Evolutionary conservation across 2,888 invertebrate species (phyloP).

Genomic region (Nephrotoma flavescens): DNA sequence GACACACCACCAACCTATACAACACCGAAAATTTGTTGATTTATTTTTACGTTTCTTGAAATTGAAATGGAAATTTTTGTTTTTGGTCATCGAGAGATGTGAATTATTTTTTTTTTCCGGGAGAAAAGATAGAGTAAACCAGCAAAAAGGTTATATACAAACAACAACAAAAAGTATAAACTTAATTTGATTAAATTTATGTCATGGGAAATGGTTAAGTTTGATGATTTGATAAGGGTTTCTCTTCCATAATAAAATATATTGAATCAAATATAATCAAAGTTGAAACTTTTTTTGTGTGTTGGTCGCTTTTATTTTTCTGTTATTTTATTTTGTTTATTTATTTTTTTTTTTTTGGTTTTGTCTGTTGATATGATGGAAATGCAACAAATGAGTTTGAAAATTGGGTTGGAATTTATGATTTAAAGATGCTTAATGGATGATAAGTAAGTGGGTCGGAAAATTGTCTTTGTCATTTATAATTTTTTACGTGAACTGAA

Average conservation of each 20-base stretch:
- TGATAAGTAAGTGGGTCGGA: background rate
- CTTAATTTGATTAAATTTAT: background rate
- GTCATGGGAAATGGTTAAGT: background rate
- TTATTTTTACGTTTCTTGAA: background rate
- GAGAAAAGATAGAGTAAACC: background rate
- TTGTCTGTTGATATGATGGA: background rate
- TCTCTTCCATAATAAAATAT: background rate
- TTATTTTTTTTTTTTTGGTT: background rate
- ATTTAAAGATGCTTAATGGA: background rate
- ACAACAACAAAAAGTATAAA: background rate
- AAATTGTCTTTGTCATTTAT: too few species aligned
- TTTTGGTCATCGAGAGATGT: background rate
- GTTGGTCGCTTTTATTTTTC: background rate
- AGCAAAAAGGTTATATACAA: background rate
- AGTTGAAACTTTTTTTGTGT: background rate
- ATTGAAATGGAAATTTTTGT: background rate
- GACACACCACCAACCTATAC: background rate
- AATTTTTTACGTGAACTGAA: too few species aligned
- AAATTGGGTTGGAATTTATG: background rate
- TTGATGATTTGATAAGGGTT: background rate
- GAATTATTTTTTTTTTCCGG: background rate
- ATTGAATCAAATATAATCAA: background rate
- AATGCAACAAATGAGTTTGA: background rate
- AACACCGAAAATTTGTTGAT: background rate
- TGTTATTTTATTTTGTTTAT: too few species aligned